phyloP scores from a whole-genome alignment of 2,888 invertebrate genomes.

The Panopea generosa region DNA sequence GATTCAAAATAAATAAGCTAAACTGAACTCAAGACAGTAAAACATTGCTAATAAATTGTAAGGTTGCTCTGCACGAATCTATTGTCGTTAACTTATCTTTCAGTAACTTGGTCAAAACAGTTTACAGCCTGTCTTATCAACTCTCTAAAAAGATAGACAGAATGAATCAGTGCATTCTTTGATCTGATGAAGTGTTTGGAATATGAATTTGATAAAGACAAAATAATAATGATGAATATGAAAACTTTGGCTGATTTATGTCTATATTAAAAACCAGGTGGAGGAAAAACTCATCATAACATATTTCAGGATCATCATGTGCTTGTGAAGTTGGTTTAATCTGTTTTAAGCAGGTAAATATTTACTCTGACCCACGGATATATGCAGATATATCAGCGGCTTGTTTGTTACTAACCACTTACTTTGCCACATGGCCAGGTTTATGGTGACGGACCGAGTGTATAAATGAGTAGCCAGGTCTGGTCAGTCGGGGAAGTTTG shows the following conservation, averaged over 20 bases:
- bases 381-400: conserved; percentile 26
- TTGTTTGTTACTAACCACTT: conserved; percentile 26
- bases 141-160: conserved; percentile 3
- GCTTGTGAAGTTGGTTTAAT: conserved; percentile 31
- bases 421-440: conserved; percentile 50
- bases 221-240: conserved; percentile 58
- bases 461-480: too few relatives aligned
- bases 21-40: too few relatives aligned
- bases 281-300: conserved; percentile 20
- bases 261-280: conserved; percentile 33
- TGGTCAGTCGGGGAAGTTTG: too few relatives aligned
- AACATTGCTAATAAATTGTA: too few relatives aligned
- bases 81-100: too few relatives aligned
- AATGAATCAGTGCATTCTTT: conserved; percentile 41
- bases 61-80: too few relatives aligned
- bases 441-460: too few relatives aligned
- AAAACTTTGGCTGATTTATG: conserved; percentile 47
- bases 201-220: conserved; percentile 29
- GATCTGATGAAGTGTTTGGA: conserved; percentile 41
- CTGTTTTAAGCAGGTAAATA: conserved; percentile 46
- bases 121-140: not conserved
- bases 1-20: too few relatives aligned
- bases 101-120: too few relatives aligned
- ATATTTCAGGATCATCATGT: not conserved
- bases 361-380: conserved; percentile 32